Evolutionary conservation across 2,113 vertebrate species (phyloP).

Genomic region (Callospermophilus lateralis): DNA sequence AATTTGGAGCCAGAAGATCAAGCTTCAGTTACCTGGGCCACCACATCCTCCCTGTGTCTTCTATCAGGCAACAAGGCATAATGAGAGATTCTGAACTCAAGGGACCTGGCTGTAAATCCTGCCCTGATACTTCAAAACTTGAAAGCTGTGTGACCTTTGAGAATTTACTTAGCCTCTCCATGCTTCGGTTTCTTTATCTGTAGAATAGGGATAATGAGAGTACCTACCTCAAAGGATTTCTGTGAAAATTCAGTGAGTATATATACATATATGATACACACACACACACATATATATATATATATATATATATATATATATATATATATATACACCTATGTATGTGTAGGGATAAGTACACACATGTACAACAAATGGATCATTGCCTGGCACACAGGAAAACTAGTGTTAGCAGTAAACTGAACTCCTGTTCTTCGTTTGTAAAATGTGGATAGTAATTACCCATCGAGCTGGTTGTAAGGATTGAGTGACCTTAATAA

Average conservation of each 20-base stretch:
- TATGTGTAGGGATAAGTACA: not conserved
- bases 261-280: not conserved
- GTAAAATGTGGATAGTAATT: not conserved
- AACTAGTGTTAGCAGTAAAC: not conserved
- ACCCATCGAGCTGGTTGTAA: not conserved
- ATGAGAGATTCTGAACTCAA: not conserved
- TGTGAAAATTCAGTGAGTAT: not conserved
- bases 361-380: not conserved
- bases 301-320: not conserved
- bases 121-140: not conserved
- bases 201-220: not conserved
- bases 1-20: not conserved
- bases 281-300: too few species aligned
- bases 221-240: not conserved
- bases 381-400: not conserved
- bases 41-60: not conserved
- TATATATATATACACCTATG: not conserved
- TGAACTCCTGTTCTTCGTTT: slow-evolving; percentile 1
- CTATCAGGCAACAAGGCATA: not conserved
- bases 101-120: not conserved
- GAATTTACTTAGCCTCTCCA: slow-evolving; percentile 7
- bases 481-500: not conserved
- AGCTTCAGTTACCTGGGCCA: not conserved
- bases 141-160: not conserved
- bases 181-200: not conserved